A percentile compares a stretch with the other conserved stretches of the same genome.
Evolutionary conservation across 2,888 invertebrate genomes (phyloP).

Genomic region (Drosophila rubida): DNA sequence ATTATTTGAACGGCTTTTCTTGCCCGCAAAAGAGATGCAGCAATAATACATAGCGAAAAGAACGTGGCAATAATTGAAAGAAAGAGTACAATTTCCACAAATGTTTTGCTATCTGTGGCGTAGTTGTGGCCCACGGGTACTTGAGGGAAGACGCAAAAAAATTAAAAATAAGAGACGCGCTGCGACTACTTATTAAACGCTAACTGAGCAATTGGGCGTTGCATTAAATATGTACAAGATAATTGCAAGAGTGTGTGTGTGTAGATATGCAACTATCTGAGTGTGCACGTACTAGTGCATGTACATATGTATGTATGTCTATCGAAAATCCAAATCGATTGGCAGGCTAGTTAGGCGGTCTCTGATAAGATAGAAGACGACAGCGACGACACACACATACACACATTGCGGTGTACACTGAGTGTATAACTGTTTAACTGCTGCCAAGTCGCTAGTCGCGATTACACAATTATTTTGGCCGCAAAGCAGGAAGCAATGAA

Average conservation of each 20-base stretch:
- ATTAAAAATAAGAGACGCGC: neutral
- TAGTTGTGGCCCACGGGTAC: conserved; percentile 40
- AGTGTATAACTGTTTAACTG: conserved; percentile 27
- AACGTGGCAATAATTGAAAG: conserved; percentile 7
- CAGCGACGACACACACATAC: conserved; percentile 11
- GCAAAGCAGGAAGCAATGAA: conserved; percentile 52
- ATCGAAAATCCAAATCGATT: conserved; percentile 69
- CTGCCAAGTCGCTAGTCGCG: conserved; percentile 45
- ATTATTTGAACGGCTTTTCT: conserved; percentile 21
- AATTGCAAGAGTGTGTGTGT: conserved; percentile 4
- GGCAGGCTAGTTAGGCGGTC: conserved; percentile 65
- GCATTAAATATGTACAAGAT: neutral
- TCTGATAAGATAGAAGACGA: conserved; percentile 72
- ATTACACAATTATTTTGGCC: conserved; percentile 58
- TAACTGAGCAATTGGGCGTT: conserved; percentile 21
- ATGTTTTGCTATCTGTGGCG: conserved; percentile 24
- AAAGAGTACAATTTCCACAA: neutral
- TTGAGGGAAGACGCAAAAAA: conserved; percentile 30
- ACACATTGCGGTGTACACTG: conserved; percentile 3
- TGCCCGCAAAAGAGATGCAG: conserved; percentile 37
- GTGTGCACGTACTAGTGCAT: neutral
- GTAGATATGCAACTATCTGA: conserved; percentile 7
- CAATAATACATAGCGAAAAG: conserved; percentile 9
- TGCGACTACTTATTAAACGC: conserved; percentile 1
- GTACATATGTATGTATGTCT: conserved; percentile 10